Base-by-base conservation (phyloP, 1,140 invertebrate species). In the Eulimnadia texana region DNA sequence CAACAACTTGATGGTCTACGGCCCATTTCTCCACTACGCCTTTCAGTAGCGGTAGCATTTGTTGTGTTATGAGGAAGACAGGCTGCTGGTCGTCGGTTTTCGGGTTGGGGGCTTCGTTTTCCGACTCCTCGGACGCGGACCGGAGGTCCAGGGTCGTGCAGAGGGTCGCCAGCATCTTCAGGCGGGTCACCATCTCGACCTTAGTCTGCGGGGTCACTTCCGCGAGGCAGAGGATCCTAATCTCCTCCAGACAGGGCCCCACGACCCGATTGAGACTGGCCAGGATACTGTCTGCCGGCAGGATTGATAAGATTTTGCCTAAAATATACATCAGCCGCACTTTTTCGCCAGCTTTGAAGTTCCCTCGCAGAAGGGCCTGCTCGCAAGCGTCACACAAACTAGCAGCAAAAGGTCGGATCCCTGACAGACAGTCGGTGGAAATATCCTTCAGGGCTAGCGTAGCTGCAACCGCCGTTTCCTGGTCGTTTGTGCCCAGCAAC, bases 371-470 rank as follows among this genome's bases (percentile, higher is more conserved):
- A 23, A 61, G 42, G 29, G 52, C 63, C 62, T 72, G 72, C 69
- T 82, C 79, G 66, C 81, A 76, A 20, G 83, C 78, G 49, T 77
- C 70, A 1, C 89, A 74, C 52, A 90, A 80, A 61, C 83, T 79
- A 57, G 79, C 79, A 0, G 85, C 84, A 65, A 84, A 85, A 0
- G 85, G 84, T 50, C 79, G 76, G 23, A 94, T 74, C 68, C 82
- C 79, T 3, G 78, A 69, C 61, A 80, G 78, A 69, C 89, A 92
- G 69, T 91, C 88, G 20, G 82, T 74, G 2, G 85, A 83, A 23
- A 94, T 79, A 66, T 93, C 90, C 69, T 90, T 90, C 0, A 94
- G 74, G 2, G 91, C 89, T 72, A 93, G 81, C 11, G 90, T 92
- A 0, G 90, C 88, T 58, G 82, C 78, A 1, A 81, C 78, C 1